These are phyloP conservation scores for Drosophila takahashii DNA, from an alignment of 1,140 invertebrate species.

Conservation along the genomic window DNA sequence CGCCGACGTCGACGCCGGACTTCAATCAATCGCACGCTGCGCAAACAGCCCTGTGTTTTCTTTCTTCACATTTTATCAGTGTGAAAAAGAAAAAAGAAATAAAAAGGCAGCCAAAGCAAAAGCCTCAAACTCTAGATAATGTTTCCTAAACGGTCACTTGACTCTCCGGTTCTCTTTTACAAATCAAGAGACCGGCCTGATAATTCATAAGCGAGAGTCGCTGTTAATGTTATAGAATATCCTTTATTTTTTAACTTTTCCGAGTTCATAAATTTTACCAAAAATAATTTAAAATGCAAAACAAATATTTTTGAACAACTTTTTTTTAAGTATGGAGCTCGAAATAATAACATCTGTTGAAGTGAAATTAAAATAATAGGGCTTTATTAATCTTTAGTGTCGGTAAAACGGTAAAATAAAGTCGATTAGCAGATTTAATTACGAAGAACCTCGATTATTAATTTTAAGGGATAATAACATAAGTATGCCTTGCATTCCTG, in stretches of 20 bases:
- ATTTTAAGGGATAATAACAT: not conserved
- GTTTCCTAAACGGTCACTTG: conserved; percentile 7
- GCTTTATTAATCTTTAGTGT: no score
- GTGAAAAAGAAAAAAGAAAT: conserved; percentile 8
- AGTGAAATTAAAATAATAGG: no score
- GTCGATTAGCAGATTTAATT: no score
- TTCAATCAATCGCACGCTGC: conserved; percentile 23
- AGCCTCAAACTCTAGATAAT: conserved; percentile 25
- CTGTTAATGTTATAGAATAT: not conserved
- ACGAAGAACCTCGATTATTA: no score
- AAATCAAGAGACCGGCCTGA: conserved; percentile 10
- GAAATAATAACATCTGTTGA: no score
- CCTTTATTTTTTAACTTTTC: not conserved
- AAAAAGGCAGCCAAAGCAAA: conserved; percentile 6
- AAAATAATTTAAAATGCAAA: no score
- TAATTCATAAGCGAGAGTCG: conserved; percentile 7
- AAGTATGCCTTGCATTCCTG: not conserved
- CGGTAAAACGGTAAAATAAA: no score
- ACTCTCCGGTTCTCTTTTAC: conserved; percentile 4
- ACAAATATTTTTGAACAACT: no score
- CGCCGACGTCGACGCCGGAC: conserved; percentile 14
- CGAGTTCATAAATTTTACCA: no score
- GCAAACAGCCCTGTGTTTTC: conserved; percentile 15
- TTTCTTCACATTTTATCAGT: conserved; percentile 34
- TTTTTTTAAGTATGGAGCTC: no score